A percentile compares a stretch with the other conserved stretches of the same genome.
These are phyloP conservation scores for Caprella mutica DNA, from an alignment of 2,888 invertebrate genomes.

Conservation along the genomic window DNA sequence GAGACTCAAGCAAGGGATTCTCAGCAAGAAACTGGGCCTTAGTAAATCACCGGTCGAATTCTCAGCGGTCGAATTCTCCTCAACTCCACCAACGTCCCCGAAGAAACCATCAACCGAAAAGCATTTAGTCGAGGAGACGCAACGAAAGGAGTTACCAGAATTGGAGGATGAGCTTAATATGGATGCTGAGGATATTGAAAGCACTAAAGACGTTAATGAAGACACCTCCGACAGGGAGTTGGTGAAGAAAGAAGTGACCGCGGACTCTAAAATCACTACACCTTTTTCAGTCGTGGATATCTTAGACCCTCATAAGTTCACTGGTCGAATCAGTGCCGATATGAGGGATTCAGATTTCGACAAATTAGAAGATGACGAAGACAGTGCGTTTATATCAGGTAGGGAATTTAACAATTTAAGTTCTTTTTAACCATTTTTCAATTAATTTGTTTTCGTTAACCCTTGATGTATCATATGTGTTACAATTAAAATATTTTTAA, in stretches of 20 bases:
- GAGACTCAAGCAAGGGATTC: neutral
- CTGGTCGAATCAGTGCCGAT: slow-evolving; percentile 19
- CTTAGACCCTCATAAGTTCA: slow-evolving; percentile 32
- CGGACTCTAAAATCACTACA: slow-evolving; percentile 16
- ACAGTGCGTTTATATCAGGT: slow-evolving; percentile 30
- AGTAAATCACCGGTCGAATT: neutral
- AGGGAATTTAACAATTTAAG: neutral
- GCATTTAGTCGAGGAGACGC: neutral
- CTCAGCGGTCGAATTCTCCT: neutral
- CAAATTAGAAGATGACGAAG: slow-evolving; percentile 22
- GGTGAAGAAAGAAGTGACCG: neutral
- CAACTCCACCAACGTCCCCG: neutral
- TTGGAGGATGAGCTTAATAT: no score
- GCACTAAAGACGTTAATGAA: neutral
- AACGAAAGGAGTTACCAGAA: neutral
- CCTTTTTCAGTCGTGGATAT: slow-evolving; percentile 34
- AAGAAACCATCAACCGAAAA: neutral
- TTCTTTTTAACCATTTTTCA: no score
- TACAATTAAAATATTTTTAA: no score
- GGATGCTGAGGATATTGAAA: slow-evolving; percentile 6
- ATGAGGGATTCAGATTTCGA: slow-evolving; percentile 18
- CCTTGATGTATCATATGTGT: no score
- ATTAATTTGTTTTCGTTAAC: no score
- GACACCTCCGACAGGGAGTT: neutral
- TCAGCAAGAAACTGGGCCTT: neutral